Evolutionary conservation across 2,888 invertebrate genomes (phyloP), one percentile per base, ranked within the genome.

Genomic region (Argyresthia goedartella): DNA sequence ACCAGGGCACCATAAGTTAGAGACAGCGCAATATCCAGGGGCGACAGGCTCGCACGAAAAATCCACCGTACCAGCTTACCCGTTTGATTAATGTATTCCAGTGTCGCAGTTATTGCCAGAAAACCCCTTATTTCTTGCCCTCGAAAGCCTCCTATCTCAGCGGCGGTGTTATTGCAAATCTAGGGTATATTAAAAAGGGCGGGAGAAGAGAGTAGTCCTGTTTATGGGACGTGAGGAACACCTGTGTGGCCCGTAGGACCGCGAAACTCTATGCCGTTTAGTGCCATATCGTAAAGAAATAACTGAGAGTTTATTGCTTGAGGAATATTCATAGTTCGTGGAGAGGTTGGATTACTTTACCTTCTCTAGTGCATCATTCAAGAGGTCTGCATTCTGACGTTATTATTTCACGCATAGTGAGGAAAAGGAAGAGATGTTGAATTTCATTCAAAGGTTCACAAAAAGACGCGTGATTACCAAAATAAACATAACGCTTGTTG

Each of bases 151-250:
- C 72, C 71, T 73, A 73, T 70, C 72, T 73, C 71, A 72, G 65
- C 36, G 25, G 25, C 25, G 33, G 78, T 73, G 77, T 80, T 80
- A 81, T 69, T 73, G 76, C 72, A 78, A 81, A 81, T 84, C 82
- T 84, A 80, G 80, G 81, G 84, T 81, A 81, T 82, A 82, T 82
- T 82, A 82, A 82, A 84, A 81, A 80, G 76, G 79, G 76, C 68
- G 70, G 62, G 35, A 50, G 51, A 49, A 43, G 42, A 44, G 57
- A 62, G 61, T 65, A 62, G 62, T 62, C 67, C 67, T 78, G 75
- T 79, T 81, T 78, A 76, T 75, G 78, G 67, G 79, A 73, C 66
- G 60, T 56, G 65, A 58, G 60, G 56, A 57, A 67, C 77, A 80
- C 78, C 79, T 80, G 80, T 61, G 66, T 58, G 55, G 59, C 55